These are phyloP conservation scores for Scolopax rusticola DNA, from an alignment of 2,797 vertebrate species.

Conservation along the genomic window DNA sequence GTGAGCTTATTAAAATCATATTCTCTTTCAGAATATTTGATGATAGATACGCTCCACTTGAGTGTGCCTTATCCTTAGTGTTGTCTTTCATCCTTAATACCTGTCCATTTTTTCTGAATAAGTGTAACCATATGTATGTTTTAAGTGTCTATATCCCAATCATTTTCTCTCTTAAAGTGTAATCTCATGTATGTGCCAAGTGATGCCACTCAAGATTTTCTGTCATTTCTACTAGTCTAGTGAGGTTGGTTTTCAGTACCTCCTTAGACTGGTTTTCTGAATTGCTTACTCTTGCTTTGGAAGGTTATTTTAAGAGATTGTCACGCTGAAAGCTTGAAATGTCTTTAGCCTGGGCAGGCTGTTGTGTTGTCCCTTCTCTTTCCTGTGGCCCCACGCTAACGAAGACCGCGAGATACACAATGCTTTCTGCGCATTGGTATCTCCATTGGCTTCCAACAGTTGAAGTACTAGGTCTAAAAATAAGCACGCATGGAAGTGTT, in stretches of 20 bases:
- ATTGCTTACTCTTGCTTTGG: neutral
- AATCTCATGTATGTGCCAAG: neutral
- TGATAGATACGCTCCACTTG: neutral
- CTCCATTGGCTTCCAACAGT: neutral
- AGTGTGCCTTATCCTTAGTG: neutral
- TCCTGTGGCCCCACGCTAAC: neutral
- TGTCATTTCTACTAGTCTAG: neutral
- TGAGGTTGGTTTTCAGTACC: neutral
- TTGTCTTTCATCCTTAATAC: neutral
- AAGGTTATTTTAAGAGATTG: neutral
- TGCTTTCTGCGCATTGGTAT: neutral
- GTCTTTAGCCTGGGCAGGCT: neutral
- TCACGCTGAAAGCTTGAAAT: neutral
- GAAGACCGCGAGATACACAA: neutral
- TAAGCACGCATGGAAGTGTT: neutral
- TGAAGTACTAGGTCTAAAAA: conserved; percentile 27
- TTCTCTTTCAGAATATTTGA: neutral
- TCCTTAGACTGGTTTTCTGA: neutral
- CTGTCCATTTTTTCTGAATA: neutral
- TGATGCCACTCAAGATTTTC: neutral
- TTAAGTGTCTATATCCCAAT: neutral
- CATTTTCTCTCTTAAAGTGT: neutral
- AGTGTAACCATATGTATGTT: neutral
- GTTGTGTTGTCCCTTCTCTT: neutral
- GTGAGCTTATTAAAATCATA: neutral